phyloP scores from a whole-genome alignment of 1,140 invertebrate species.

The Stegodyphus mimosarum region DNA sequence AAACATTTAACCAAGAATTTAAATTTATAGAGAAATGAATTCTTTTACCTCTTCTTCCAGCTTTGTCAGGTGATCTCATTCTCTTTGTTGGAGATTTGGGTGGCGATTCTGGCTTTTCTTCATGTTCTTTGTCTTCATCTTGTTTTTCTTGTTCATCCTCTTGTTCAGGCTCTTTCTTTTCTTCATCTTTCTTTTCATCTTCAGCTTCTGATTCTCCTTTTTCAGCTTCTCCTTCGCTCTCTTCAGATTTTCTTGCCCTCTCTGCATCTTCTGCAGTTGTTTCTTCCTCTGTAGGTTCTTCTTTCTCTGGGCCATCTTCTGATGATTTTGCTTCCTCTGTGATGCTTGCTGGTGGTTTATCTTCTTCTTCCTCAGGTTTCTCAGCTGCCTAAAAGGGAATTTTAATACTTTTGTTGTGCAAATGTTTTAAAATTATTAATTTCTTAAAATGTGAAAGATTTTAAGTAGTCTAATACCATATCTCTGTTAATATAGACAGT shows the following conservation, averaged over 20 bases:
- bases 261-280: not conserved
- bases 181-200: not conserved
- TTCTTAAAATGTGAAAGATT: no score
- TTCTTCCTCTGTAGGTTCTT: no score
- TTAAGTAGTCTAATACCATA: no score
- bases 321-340: no score
- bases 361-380: no score
- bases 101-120: conserved; percentile 18
- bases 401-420: no score
- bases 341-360: no score
- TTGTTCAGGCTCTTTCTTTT: conserved; percentile 3
- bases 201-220: not conserved
- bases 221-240: not conserved
- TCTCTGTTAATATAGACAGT: no score
- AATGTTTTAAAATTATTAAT: no score
- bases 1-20: not conserved
- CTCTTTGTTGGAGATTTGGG: conserved; percentile 48
- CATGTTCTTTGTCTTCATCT: conserved; percentile 10
- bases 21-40: not conserved
- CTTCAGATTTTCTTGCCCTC: not conserved
- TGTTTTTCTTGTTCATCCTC: conserved; percentile 8
- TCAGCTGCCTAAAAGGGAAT: no score
- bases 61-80: conserved; percentile 34
- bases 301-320: no score
- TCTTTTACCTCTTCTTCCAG: conserved; percentile 35